phyloP scores from a whole-genome alignment of 2,113 vertebrate species.

The Vulpes vulpes region DNA sequence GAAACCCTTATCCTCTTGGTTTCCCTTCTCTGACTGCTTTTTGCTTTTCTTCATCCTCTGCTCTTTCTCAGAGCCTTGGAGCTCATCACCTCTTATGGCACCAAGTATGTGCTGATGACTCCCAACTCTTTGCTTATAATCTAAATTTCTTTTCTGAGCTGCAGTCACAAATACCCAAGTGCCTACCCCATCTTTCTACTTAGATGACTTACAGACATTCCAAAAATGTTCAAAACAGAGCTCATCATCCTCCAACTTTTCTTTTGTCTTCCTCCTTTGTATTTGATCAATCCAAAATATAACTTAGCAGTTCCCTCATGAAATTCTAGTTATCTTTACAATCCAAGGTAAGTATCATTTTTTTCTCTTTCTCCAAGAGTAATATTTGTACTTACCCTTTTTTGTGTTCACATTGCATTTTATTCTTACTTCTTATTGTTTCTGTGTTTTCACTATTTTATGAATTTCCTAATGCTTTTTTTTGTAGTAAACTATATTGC shows the following conservation, averaged over 20 bases:
- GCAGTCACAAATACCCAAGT: background rate
- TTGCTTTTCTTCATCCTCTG: background rate
- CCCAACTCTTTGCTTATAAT: background rate
- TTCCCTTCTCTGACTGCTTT: background rate
- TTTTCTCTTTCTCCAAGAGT: background rate
- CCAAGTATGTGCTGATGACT: background rate
- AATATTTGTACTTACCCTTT: background rate
- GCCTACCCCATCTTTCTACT: background rate
- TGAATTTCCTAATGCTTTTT: background rate
- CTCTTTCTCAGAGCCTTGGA: background rate
- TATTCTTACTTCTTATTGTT: background rate
- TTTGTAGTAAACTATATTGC: background rate
- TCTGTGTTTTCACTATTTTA: constrained; percentile 14
- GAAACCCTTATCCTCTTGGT: background rate
- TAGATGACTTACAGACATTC: background rate
- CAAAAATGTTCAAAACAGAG: background rate
- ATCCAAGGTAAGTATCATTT: background rate
- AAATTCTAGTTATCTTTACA: constrained; percentile 6
- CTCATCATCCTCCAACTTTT: background rate
- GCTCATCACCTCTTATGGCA: background rate
- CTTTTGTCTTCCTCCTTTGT: background rate
- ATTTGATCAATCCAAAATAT: background rate
- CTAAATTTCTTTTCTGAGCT: background rate
- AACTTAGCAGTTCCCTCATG: background rate
- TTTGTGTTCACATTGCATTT: background rate